These are phyloP conservation scores for Zosterops hypoxanthus DNA, from an alignment of 2,113 vertebrate species.

Conservation along the genomic window DNA sequence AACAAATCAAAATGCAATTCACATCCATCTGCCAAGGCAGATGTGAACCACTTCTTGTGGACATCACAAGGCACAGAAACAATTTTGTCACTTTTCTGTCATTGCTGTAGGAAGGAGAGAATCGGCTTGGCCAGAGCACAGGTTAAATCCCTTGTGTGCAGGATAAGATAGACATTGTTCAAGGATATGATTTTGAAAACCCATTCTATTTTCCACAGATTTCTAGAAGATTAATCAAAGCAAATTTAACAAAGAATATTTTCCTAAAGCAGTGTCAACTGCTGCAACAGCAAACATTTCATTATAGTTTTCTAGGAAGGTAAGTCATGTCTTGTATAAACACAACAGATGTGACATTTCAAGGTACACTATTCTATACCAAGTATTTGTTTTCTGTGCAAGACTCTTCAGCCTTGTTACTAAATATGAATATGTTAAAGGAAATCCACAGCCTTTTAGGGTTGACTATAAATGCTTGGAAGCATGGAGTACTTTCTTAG, in stretches of 20 bases:
- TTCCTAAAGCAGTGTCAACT: not conserved
- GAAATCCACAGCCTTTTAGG: not conserved
- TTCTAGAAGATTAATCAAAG: not conserved
- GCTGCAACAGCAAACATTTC: not conserved
- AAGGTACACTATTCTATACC: not conserved
- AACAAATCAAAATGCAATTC: slow-evolving; percentile 15
- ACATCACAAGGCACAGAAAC: not conserved
- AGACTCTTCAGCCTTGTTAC: not conserved
- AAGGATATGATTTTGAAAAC: not conserved
- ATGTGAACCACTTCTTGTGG: not conserved
- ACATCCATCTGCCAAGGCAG: not conserved
- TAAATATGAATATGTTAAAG: not conserved
- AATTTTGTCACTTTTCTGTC: not conserved
- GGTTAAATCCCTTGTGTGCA: not conserved
- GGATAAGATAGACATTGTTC: not conserved
- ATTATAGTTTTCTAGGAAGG: not conserved
- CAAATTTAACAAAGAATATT: not conserved
- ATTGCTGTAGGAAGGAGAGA: not conserved
- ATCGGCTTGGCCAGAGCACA: not conserved
- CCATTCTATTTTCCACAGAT: not conserved
- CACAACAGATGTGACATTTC: not conserved
- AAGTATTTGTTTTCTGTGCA: not conserved
- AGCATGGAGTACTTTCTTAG: not conserved
- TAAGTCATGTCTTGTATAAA: not conserved
- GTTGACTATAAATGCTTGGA: not conserved